Evolutionary conservation across 2,888 invertebrate genomes (phyloP), one percentile per base, ranked within the genome.

Genomic region (Carcina quercana): DNA sequence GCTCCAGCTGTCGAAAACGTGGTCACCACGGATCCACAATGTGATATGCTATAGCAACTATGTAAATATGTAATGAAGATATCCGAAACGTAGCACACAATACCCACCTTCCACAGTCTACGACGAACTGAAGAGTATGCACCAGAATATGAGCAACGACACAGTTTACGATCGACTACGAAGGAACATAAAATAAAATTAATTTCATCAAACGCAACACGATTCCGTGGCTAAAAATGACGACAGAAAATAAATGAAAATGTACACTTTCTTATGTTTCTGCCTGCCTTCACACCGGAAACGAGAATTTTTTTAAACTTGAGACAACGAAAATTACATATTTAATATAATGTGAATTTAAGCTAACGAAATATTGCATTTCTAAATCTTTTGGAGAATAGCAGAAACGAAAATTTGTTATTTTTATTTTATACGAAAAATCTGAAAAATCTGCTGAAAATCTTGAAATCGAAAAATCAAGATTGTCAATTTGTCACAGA

Each of bases 1-100:
- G 66, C 68, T 78, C 82, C 83, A 83, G 83, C 80, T 83, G 83
- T 79, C 70, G 57, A 78, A 80, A 84, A 83, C 83, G 83, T 84
- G 83, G 80, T 79, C 59, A 61, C 61, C 69, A 65, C 62, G 55
- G 53, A 54, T 57, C 57, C 59, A 52, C 43, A 50, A 55, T 59
- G 45, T 50, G 59, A n/a, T n/a, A n/a, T 52, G 43, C 49, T 45
- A 57, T 59, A 62, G 49, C 53, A 66, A 60, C 58, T 67, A 61
- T 49, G 62, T 71, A 72, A 72, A 72, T 74, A 79, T 71, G 68
- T 69, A 68, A 57, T 62, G 53, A 59, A 69, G 70, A 67, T 66
- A 75, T 74, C 67, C 64, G 69, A 71, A 74, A 66, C 65, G 62
- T 68, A 53, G 28, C 28, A 28, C 58, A n/a, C n/a, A 5, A 51